Base-by-base conservation (phyloP, 1,140 invertebrate species). In the Listronotus bonariensis region DNA sequence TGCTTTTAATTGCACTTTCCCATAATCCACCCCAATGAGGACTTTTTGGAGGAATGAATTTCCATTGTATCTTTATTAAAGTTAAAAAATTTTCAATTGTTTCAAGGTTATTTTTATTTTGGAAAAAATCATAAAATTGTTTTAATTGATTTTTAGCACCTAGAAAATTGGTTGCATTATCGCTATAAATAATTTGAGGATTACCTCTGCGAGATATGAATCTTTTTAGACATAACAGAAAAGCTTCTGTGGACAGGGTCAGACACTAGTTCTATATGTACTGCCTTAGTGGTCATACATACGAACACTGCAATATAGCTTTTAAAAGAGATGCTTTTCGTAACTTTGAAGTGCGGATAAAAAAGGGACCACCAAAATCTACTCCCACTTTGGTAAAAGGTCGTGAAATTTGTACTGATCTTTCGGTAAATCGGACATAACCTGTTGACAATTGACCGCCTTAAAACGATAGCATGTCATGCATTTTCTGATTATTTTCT, bases 41-140 rank as follows among this genome's bases (percentile, higher is more conserved):
- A 14, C 54, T 60, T 49, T 42, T 14, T 41, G 80, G 76, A 0
- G 80, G 79, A 55, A 77, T 79, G 56, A 81, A 80, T 11, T 77
- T 48, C 78, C 79, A 82, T 26, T 68, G 49, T 4, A 80, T 76
- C 3, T n/a, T n/a, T 45, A 7, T 17, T 45, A 8, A 14, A 45
- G 17, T 45, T 11, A 45, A 45, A n/a, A 45, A 11, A 5, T 45
- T 8, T 8, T 20, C 1, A 3, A 8, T 15, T 17, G 18, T 3
- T 20, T 45, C 8, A 3, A n/a, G 4, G 42, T 15, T 8, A 3
- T 15, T 8, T 5, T 8, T 45, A 11, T 11, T 17, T 17, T 15
- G 20, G 5, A 45, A 45, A 9, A 45, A 15, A 6, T 46, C n/a
- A 52, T 11, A 52, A 11, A 52, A 15, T 32, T 17, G 10, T 26